Evolutionary conservation across 2,797 vertebrate genomes (phyloP).

Genomic region (Muraenolepis orangiensis): DNA sequence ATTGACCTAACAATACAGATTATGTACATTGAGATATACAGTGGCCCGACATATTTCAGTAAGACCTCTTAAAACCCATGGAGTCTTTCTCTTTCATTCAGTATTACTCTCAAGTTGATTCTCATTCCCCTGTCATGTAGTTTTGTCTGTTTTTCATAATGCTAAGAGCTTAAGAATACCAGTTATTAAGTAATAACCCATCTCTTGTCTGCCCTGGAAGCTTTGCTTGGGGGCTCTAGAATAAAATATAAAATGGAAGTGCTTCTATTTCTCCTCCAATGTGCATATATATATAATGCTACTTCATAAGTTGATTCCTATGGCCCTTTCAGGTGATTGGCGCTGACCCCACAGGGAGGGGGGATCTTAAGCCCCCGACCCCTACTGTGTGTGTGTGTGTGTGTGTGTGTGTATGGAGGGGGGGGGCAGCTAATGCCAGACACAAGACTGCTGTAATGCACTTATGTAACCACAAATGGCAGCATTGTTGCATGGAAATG

Average conservation of each 20-base stretch:
- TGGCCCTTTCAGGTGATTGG: constrained; percentile 49
- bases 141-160: neutral
- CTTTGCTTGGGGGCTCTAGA: neutral
- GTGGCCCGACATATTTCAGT: too few relatives aligned
- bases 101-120: too few relatives aligned
- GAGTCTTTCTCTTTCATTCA: too few relatives aligned
- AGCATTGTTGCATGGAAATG: constrained; percentile 59
- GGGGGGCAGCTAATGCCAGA: constrained; percentile 46
- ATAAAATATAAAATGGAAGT: constrained; percentile 2
- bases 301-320: constrained; percentile 23
- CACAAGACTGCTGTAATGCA: constrained; percentile 57
- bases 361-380: neutral
- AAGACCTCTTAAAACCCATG: too few relatives aligned
- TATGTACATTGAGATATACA: too few relatives aligned
- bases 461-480: constrained; percentile 60
- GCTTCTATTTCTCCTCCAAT: neutral
- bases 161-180: too few relatives aligned
- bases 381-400: too few relatives aligned
- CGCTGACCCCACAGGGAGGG: constrained; percentile 35
- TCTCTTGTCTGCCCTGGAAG: too few relatives aligned
- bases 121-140: neutral
- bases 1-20: too few relatives aligned
- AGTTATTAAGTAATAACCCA: too few relatives aligned
- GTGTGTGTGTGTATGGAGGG: too few relatives aligned
- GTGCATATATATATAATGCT: constrained; percentile 24